Evolutionary conservation across 2,797 vertebrate species (phyloP).

Genomic region (Coluber constrictor): DNA sequence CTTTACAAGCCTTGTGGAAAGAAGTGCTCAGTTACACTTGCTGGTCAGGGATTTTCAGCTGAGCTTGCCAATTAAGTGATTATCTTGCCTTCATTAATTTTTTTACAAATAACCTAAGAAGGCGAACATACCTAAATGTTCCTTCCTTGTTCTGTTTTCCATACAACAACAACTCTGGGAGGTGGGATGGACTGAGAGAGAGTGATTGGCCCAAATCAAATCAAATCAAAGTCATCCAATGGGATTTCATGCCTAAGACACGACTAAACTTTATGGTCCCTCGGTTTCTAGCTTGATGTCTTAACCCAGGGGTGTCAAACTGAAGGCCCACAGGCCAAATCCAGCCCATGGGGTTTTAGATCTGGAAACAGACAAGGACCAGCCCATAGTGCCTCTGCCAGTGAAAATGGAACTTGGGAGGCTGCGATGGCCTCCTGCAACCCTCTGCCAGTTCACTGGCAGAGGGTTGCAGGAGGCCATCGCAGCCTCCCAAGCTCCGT

Average conservation of each 20-base stretch:
- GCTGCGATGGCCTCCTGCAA: too few relatives aligned
- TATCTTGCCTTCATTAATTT: neutral
- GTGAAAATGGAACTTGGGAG: too few relatives aligned
- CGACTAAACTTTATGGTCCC: neutral
- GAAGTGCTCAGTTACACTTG: neutral
- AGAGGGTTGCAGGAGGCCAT: too few relatives aligned
- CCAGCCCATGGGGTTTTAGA: too few relatives aligned
- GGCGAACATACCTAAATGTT: neutral
- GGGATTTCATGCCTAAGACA: neutral
- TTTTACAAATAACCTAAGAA: neutral
- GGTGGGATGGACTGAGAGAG: neutral
- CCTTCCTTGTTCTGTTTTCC: neutral
- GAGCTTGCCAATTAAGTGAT: neutral
- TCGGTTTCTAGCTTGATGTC: neutral
- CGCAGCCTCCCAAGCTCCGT: too few relatives aligned
- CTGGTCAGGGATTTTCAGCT: neutral
- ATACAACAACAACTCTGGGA: neutral
- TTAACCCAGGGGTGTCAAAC: too few relatives aligned
- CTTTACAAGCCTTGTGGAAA: neutral
- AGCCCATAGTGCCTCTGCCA: too few relatives aligned
- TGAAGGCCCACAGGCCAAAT: too few relatives aligned
- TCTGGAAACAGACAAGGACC: too few relatives aligned
- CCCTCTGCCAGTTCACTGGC: too few relatives aligned
- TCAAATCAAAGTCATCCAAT: neutral
- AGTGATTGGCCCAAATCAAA: neutral